Conservation (phyloP, 2,888 invertebrate species). For the Drosophila formosana region DNA sequence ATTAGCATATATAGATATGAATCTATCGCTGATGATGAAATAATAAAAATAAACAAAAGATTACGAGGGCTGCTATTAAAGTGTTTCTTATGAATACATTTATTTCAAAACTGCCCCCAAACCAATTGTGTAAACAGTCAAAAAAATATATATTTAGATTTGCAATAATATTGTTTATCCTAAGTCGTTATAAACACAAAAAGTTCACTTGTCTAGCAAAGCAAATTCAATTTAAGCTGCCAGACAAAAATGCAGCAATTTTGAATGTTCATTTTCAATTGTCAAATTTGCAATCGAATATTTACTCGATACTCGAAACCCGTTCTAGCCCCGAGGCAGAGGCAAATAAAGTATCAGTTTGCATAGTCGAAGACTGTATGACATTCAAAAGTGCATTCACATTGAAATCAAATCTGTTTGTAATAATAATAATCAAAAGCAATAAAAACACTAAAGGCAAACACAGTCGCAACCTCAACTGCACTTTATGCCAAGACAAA, state of each 20-base stretch:
- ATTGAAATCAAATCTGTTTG: constrained; percentile 68
- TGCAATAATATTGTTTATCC: not conserved
- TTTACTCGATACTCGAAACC: constrained; percentile 17
- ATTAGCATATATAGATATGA: not conserved
- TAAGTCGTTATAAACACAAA: not conserved
- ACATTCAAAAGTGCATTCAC: constrained; percentile 62
- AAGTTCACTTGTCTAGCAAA: not conserved
- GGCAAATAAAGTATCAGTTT: constrained; percentile 11
- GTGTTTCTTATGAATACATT: not conserved
- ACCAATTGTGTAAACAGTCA: too few species aligned
- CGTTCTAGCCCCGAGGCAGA: constrained; percentile 31
- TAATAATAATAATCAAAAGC: constrained; percentile 74
- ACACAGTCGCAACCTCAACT: constrained; percentile 12
- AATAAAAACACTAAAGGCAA: constrained; percentile 44
- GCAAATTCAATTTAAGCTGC: not conserved
- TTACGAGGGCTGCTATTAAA: not conserved
- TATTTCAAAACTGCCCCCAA: too few species aligned
- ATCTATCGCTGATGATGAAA: constrained; percentile 1
- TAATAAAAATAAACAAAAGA: not conserved
- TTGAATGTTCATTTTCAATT: constrained; percentile 14
- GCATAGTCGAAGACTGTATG: constrained; percentile 6
- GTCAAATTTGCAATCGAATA: constrained; percentile 20
- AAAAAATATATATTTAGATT: too few species aligned
- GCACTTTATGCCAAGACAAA: not conserved
- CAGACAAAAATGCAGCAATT: not conserved